phyloP scores from a whole-genome alignment of 2,113 vertebrate genomes.

The Tetraodon nigroviridis region DNA sequence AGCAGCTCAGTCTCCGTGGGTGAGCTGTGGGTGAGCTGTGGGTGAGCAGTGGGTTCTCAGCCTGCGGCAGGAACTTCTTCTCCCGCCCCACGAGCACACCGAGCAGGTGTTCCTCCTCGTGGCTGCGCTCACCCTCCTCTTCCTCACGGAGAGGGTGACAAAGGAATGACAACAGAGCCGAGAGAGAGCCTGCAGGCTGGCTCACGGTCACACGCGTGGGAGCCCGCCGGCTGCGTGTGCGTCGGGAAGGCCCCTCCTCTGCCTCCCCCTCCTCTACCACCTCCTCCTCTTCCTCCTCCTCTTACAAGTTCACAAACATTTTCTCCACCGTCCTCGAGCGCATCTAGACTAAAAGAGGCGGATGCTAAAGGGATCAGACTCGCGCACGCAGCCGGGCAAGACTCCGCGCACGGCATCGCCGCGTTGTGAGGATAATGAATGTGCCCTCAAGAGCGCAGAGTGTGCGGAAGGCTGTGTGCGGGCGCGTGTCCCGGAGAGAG shows the following conservation, averaged over 20 bases:
- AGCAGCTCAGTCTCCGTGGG: no score
- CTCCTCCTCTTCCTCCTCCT: no score
- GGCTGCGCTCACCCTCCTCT: conserved; percentile 14
- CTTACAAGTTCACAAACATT: not conserved
- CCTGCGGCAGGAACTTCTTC: no score
- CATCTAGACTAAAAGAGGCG: conserved; percentile 21
- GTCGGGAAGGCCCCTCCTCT: conserved; percentile 26
- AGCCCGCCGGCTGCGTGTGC: conserved; percentile 22
- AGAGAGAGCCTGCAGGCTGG: conserved; percentile 8
- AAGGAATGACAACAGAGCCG: conserved; percentile 4
- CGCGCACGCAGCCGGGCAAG: no score
- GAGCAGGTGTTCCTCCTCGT: no score
- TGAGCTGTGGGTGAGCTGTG: no score
- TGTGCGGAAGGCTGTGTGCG: conserved; percentile 33
- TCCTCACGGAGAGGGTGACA: conserved; percentile 6
- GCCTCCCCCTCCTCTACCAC: no score
- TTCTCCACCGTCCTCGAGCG: conserved; percentile 13
- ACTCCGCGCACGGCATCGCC: not conserved
- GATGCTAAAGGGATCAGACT: conserved; percentile 31
- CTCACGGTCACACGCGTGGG: conserved; percentile 14
- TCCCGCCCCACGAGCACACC: no score
- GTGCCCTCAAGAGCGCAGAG: conserved; percentile 19
- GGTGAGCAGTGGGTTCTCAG: no score
- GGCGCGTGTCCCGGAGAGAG: conserved; percentile 35
- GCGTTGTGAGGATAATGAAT: conserved; percentile 28